These are phyloP conservation scores for Netelia fuscicornis DNA, from an alignment of 2,888 invertebrate species.

Conservation along the genomic window DNA sequence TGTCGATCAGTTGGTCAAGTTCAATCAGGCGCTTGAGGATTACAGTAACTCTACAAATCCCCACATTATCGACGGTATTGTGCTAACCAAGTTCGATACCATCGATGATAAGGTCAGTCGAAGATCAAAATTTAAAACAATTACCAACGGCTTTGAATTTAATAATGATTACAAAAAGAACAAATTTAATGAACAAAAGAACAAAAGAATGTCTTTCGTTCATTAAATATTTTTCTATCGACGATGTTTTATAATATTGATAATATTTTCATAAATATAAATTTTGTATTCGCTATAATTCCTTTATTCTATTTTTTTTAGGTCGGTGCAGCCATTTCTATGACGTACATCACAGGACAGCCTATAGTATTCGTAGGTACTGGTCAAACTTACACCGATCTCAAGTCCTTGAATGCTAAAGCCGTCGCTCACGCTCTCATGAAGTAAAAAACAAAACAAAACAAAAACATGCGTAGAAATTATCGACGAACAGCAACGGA, in stretches of 20 bases:
- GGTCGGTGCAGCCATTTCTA: slow-evolving; percentile 99
- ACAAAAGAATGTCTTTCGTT: not conserved
- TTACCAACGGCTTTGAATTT: not conserved
- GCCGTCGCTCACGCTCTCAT: slow-evolving; percentile 98
- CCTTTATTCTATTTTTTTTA: slow-evolving; percentile 73
- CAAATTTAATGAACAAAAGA: not conserved
- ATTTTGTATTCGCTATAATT: not conserved
- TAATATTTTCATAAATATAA: not conserved
- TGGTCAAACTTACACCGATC: slow-evolving; percentile 99
- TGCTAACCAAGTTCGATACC: slow-evolving; percentile 99
- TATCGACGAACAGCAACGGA: slow-evolving; percentile 24
- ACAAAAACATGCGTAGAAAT: not conserved
- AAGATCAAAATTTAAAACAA: not conserved
- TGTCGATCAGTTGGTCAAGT: slow-evolving; percentile 99
- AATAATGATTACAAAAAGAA: not conserved
- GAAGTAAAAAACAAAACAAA: slow-evolving; percentile 87
- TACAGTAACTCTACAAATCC: slow-evolving; percentile 91
- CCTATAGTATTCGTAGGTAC: slow-evolving; percentile 99
- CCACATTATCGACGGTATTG: slow-evolving; percentile 99
- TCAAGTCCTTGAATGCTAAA: slow-evolving; percentile 97
- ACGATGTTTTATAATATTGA: slow-evolving; percentile 4
- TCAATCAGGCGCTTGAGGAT: slow-evolving; percentile 99
- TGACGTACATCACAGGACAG: slow-evolving; percentile 99
- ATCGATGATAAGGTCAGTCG: slow-evolving; percentile 96
- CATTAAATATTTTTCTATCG: not conserved